Evolutionary conservation across 2,113 vertebrate genomes (phyloP).

Genomic region (Megatriorchis doriae): DNA sequence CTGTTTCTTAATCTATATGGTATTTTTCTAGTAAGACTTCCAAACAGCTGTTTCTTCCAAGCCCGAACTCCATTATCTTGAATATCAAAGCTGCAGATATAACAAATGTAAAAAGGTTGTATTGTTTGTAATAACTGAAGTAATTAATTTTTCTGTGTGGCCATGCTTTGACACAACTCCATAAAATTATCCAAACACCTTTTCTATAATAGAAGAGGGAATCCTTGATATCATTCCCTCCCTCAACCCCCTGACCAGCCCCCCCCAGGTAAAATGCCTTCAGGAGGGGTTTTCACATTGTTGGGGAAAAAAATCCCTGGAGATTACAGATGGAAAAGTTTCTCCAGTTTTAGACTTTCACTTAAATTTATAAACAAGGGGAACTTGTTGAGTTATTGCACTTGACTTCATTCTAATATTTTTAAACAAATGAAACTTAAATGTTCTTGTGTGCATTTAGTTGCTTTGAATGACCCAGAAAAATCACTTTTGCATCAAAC

Average conservation of each 20-base stretch:
- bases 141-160: background rate
- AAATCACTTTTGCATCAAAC: constrained; percentile 1
- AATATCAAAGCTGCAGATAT: background rate
- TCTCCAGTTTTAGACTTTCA: background rate
- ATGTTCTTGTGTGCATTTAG: constrained; percentile 23
- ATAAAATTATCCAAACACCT: background rate
- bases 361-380: background rate
- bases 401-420: background rate
- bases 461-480: constrained; percentile 1
- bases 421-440: background rate
- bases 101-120: background rate
- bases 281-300: background rate
- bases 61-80: background rate
- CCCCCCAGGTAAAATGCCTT: background rate
- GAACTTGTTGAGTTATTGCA: background rate
- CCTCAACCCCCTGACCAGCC: no score
- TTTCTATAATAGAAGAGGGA: background rate
- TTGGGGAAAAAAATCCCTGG: background rate
- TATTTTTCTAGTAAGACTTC: background rate
- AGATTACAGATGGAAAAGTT: background rate
- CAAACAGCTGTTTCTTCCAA: background rate
- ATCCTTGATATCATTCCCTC: background rate
- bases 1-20: background rate
- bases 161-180: background rate
- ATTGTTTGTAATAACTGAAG: background rate